Base-by-base conservation (phyloP, 2,888 invertebrate species). In the Thereva nobilitata region DNA sequence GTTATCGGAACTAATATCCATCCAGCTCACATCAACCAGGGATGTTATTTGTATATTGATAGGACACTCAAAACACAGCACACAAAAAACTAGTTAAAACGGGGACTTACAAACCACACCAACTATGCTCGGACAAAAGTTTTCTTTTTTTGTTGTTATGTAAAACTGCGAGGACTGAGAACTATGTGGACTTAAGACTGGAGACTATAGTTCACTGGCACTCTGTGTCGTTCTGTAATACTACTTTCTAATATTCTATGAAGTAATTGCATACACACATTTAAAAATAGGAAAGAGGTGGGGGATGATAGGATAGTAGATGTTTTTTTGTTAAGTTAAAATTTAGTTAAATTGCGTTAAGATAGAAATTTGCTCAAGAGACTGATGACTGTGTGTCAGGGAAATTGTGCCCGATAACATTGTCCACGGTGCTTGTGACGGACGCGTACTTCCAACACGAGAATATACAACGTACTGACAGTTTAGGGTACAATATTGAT, bases 1-100 rank as follows among this genome's bases (percentile, higher is more conserved):
- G 72, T 75, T 77, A 73, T 79, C 77, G 61, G 76, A 77, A 75
- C 76, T 78, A 76, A 77, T 78, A 75, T 79, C 76, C 79, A 79
- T 79, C 64, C 70, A 71, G 67, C 44, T 56, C 12, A 56, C 42
- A 42, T 47, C 38, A 59, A 45, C 49, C 57, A 7, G 49, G 23
- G 23, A 23, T 23, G 23, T 23, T 49, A 49, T 6, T 10, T 12
- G 4, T 6, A 49, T 23, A 52, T 8, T 0, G 34, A 52, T 6
- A 42, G 12, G n/a, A 45, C n/a, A 41, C 47, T 41, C 49, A n/a
- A 47, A 59, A 8, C 34, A 59, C 45, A 47, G 9, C 59, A 59
- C 59, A 59, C 23, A 23, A 23, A n/a, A 59, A 42, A 59, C 49
- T 49, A 47, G 12, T 10, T 49, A 10, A 12, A 41, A 41, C 23